Evolutionary conservation across 2,888 invertebrate genomes (phyloP), one percentile per base, ranked within the genome.

Genomic region (Eremobia ochroleuca): DNA sequence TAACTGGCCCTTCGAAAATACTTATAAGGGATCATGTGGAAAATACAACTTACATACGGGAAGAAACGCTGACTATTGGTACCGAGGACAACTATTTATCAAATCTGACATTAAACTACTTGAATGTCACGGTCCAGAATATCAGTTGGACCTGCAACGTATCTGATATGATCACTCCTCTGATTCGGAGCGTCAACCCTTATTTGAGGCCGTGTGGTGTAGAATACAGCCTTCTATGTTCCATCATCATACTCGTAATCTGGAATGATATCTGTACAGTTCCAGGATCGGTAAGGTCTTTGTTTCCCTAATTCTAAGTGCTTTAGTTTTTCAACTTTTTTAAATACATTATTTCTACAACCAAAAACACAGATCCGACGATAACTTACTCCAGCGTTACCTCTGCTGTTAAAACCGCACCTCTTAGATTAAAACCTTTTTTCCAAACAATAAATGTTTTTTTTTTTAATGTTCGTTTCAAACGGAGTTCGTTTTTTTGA

Each of bases 151-250:
- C 91, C 28, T 97, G 97, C 84, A 95, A 96, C 74, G 94, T 96
- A 2, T 94, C 96, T 11, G 94, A 97, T 85, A 97, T 98, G 91
- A 97, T 98, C 88, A 97, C 97, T 25, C 97, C 97, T 68, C 92
- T 98, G 76, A 97, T 98, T 43, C 95, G 97, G 88, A 97, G 97
- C 88, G 97, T 98, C n/a, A 98, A 98, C 82, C 98, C 98, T 4
- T 98, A 98, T 92, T 97, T 98, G 89, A 98, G 98, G 91, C 98
- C 98, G 0, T 98, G 98, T 92, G 98, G 98, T 72, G 98, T 98
- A 79, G 98, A 98, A 92, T 98, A 98, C 95, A 98, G 98, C 89
- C 97, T 98, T 77, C 97, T 98, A 83, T 98, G 98, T 90, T 98
- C 98, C 2, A 98, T 98, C 82, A 97, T 98, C 84, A 97, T 98